Conservation (phyloP, 2,113 vertebrate genomes). For the Serilophus lunatus region DNA sequence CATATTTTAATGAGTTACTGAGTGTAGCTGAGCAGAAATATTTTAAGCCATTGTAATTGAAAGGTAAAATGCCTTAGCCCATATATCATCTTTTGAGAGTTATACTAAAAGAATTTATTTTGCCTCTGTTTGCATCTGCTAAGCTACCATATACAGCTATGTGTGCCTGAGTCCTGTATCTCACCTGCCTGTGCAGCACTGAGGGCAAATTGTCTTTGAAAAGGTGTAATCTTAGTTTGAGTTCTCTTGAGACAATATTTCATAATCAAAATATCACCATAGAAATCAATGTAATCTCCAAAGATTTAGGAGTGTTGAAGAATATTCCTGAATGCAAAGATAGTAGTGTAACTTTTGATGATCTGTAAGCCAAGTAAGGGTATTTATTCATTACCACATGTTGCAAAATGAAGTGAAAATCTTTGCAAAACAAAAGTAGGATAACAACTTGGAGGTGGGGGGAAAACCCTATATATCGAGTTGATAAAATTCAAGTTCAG, state of each 20-base stretch:
- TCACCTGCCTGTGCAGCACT: neutral
- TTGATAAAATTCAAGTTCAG: neutral
- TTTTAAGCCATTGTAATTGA: neutral
- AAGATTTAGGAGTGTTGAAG: neutral
- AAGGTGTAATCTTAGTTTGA: neutral
- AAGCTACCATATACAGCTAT: neutral
- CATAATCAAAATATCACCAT: neutral
- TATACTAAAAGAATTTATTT: neutral
- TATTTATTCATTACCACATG: neutral
- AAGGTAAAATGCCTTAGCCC: neutral
- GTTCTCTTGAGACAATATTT: neutral
- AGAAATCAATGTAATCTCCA: neutral
- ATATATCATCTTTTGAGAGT: neutral
- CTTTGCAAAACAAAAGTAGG: neutral
- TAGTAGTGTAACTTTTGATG: neutral
- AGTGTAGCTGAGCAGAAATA: neutral
- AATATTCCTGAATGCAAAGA: neutral
- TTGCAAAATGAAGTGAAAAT: neutral
- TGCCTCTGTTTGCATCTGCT: neutral
- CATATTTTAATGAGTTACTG: neutral
- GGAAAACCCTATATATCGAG: accelerated
- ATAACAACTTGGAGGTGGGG: accelerated
- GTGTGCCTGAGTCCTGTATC: neutral
- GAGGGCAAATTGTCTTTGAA: neutral
- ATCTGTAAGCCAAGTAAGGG: neutral